Percentiles rank a stretch among this genome's conserved stretches.
phyloP scores from a whole-genome alignment of 1,140 invertebrate species.

The Aphelenchoides besseyi region DNA sequence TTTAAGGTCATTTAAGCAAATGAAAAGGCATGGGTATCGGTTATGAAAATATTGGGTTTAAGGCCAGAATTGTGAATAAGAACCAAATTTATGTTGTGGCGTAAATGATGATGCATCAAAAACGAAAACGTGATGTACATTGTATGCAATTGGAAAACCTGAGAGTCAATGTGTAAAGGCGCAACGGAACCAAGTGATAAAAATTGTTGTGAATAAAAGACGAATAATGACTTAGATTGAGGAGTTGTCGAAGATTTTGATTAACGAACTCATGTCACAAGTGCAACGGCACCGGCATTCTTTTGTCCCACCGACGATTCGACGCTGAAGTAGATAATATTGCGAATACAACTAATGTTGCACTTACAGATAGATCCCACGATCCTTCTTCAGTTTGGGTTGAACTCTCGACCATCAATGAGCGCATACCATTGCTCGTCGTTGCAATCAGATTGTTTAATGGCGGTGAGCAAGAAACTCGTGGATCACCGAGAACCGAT shows the following conservation, averaged over 20 bases:
- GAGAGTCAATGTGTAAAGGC: background rate
- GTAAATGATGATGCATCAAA: background rate
- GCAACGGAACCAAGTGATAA: background rate
- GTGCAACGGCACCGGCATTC: constrained; percentile 1
- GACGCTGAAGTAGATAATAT: constrained; percentile 1
- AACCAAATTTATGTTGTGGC: background rate
- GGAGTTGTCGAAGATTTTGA: constrained; percentile 1
- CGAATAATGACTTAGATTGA: background rate
- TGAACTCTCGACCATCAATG: background rate
- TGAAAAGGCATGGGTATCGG: background rate
- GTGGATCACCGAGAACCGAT: constrained; percentile 7
- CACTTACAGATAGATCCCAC: background rate
- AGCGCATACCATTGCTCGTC: constrained; percentile 6
- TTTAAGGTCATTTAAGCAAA: background rate
- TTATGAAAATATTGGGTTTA: background rate
- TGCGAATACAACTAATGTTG: background rate
- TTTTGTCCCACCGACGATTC: background rate
- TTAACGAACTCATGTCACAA: background rate
- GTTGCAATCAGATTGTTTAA: background rate
- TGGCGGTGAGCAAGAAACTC: constrained; percentile 9
- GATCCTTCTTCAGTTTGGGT: constrained; percentile 8
- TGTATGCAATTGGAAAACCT: background rate
- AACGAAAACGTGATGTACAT: background rate
- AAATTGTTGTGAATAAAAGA: background rate
- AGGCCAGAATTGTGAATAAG: background rate